Conservation (phyloP, 2,797 vertebrate species). For the Hydrolagus colliei region DNA sequence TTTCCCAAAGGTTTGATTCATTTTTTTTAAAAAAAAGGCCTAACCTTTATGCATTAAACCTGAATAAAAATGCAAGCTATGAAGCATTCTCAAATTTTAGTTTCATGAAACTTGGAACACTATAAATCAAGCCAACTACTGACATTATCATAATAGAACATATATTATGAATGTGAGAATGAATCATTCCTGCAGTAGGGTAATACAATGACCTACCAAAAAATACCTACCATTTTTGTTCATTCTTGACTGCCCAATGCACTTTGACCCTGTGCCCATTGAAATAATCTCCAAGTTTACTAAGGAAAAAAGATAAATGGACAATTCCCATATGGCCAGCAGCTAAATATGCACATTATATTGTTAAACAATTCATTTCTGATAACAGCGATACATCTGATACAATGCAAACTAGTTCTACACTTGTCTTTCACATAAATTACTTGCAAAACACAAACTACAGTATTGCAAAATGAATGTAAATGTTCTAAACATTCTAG, state of each 20-base stretch:
- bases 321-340: neutral
- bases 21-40: no score
- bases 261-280: constrained; percentile 90
- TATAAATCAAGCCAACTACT: neutral
- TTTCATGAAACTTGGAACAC: neutral
- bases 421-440: no score
- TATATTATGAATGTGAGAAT: neutral
- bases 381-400: no score
- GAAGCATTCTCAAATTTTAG: neutral
- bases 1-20: no score
- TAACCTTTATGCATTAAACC: no score
- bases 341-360: neutral
- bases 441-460: no score
- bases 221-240: constrained; percentile 64
- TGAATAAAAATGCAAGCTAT: no score
- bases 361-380: no score
- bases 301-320: constrained; percentile 36
- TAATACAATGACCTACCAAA: neutral
- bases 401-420: no score
- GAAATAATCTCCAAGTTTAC: constrained; percentile 76
- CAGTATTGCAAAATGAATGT: no score
- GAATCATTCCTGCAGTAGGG: neutral
- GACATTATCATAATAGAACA: neutral
- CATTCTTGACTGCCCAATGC: constrained; percentile 76
- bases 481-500: no score